phyloP scores from a whole-genome alignment of 2,888 invertebrate genomes.

The Epistrophella euchroma region DNA sequence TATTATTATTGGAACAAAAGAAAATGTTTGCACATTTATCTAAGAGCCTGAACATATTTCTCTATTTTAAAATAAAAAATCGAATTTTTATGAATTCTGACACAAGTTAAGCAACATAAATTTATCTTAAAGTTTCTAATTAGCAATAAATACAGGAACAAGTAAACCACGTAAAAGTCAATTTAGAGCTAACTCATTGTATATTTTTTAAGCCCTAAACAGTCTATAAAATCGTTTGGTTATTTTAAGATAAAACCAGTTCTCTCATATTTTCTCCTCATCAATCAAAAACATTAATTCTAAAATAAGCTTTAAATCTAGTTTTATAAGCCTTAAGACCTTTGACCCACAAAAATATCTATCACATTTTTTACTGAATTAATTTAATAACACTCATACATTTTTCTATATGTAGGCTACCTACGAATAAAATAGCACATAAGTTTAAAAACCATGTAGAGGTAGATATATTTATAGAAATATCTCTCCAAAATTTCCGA shows the following conservation, averaged over 20 bases:
- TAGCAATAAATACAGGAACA: too few relatives aligned
- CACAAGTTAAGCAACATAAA: too few relatives aligned
- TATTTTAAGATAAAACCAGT: not conserved
- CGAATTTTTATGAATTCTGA: too few relatives aligned
- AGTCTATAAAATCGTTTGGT: not conserved
- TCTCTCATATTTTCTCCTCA: not conserved
- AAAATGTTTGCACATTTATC: too few relatives aligned
- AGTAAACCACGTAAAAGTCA: not conserved
- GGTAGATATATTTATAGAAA: too few relatives aligned
- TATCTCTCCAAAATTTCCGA: not conserved
- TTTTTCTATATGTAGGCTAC: too few relatives aligned
- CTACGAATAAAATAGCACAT: not conserved
- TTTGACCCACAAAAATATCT: slow-evolving; percentile 17
- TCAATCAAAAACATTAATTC: slow-evolving; percentile 1
- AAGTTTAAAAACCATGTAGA: not conserved
- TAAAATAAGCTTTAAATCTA: not conserved
- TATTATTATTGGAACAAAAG: too few relatives aligned
- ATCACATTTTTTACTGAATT: not conserved
- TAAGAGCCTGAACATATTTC: too few relatives aligned
- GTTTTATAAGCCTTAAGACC: slow-evolving; percentile 17
- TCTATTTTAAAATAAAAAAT: too few relatives aligned
- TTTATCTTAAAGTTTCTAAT: too few relatives aligned
- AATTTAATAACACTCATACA: not conserved
- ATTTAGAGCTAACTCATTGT: not conserved
- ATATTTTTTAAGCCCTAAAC: not conserved